phyloP scores from a whole-genome alignment of 2,113 vertebrate species.

The Macquaria ambigua region DNA sequence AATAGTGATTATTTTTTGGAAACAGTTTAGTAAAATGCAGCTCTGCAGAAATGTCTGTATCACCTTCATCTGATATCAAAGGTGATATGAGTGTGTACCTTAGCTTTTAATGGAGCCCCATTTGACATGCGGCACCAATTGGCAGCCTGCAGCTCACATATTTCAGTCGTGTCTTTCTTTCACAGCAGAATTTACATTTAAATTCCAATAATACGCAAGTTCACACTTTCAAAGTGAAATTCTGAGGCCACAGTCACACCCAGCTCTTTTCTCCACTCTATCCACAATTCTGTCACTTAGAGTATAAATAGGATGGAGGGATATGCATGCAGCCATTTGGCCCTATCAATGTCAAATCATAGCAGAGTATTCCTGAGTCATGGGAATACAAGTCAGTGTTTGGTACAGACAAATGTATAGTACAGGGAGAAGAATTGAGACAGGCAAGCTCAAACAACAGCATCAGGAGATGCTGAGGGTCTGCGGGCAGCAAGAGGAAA shows the following conservation, averaged over 20 bases:
- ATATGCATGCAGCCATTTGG: constrained; percentile 41
- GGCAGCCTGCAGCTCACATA: constrained; percentile 39
- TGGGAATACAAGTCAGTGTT: constrained; percentile 17
- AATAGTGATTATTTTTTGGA: not conserved
- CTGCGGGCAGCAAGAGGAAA: constrained; percentile 36
- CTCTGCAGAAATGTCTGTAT: constrained; percentile 24
- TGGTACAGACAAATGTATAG: constrained; percentile 30
- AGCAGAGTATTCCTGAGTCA: constrained; percentile 22
- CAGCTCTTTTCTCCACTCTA: not conserved
- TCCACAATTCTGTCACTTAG: constrained; percentile 19
- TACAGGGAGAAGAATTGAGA: constrained; percentile 11
- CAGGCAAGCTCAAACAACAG: constrained; percentile 25
- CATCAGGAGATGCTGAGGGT: constrained; percentile 25
- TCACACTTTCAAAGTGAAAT: constrained; percentile 34
- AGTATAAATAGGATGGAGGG: constrained; percentile 27
- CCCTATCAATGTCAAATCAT: constrained; percentile 51
- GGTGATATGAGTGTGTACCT: constrained; percentile 30
- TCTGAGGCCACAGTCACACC: constrained; percentile 27
- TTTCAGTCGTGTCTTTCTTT: constrained; percentile 51
- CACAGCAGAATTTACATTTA: constrained; percentile 38
- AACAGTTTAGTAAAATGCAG: constrained; percentile 16
- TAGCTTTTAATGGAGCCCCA: constrained; percentile 42
- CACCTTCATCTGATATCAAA: constrained; percentile 37
- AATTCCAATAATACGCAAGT: constrained; percentile 56
- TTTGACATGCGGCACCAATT: constrained; percentile 47